Conservation (phyloP, 2,113 vertebrate genomes). For the Notarius quadriscutis region DNA sequence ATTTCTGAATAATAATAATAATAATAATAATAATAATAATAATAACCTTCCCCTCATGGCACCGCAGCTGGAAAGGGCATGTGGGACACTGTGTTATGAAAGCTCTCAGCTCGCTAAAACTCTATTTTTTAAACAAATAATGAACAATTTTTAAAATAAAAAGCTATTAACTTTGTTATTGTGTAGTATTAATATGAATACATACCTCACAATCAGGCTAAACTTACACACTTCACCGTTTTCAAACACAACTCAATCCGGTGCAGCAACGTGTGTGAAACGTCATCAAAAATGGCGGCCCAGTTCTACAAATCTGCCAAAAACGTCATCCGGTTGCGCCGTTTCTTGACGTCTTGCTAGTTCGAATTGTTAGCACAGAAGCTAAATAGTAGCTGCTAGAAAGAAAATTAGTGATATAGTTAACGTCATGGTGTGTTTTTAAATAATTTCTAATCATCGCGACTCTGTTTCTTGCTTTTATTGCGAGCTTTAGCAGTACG, state of each 20-base stretch:
- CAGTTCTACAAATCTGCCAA: neutral
- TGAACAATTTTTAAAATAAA: no score
- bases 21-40: neutral
- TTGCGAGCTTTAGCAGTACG: neutral
- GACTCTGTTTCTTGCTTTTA: neutral
- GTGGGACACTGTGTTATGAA: neutral
- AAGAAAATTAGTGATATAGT: no score
- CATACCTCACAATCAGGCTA: neutral
- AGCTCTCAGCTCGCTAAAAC: neutral
- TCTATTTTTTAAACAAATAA: neutral
- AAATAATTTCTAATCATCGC: neutral
- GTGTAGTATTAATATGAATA: neutral
- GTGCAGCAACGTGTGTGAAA: neutral
- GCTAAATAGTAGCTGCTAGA: neutral
- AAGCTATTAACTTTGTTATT: neutral
- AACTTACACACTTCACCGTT: neutral
- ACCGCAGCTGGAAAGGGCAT: neutral
- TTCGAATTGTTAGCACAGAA: neutral
- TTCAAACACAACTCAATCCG: neutral
- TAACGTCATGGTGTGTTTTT: constrained; percentile 4
- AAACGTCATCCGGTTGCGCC: constrained; percentile 46
- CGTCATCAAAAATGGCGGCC: constrained; percentile 29
- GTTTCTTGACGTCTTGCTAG: constrained; percentile 46
- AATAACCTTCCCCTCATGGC: neutral
- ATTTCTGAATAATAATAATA: neutral